Base-by-base conservation (phyloP, 2,888 invertebrate genomes). In the Eupeodes latifasciatus region DNA sequence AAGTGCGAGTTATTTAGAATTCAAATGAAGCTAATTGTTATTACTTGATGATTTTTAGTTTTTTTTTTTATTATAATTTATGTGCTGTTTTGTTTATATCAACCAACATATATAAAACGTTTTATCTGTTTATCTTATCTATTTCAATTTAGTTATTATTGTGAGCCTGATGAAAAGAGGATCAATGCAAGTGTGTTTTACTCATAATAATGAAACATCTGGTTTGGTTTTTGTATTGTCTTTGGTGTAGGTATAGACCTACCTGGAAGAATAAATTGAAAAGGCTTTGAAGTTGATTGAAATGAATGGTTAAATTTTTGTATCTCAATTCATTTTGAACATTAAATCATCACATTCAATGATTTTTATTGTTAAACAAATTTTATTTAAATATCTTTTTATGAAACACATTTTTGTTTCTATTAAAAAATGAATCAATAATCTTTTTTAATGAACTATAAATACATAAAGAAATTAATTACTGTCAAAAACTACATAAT, bases 71-170 rank as follows among this genome's bases (percentile, higher is more conserved):
- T 34, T 66, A 55, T 53, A 57, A 57, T 57, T 59, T 51, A 67
- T 85, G 81, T 80, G 64, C 80, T 55, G 27, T 64, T 80, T 76
- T 80, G 71, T 77, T 77, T 85, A 77, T 85, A 77, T 85, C 53
- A 59, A 40, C 34, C 57, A 57, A 27, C 19, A 19, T 19, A 75
- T n/a, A 59, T n/a, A 71, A 53, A 51, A 61, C n/a, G 61, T 55
- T 59, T 78, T 75, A 78, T 82, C 74, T 78, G 59, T 86, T 86
- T 86, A 86, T 86, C 86, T 86, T 86, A 86, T 86, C 79, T 71
- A 47, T 55, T 6, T 80, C 27, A 27, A 40, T 40, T 9, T 4
- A 5, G 3, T 40, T 40, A 40, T 40, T 5, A 66, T 59, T 74
- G 55, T 62, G 36, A 84, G 61, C 49, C 67, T 67, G 57, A 61